These are phyloP conservation scores for Molossus molossus DNA, from an alignment of 2,797 vertebrate species.

Conservation along the genomic window DNA sequence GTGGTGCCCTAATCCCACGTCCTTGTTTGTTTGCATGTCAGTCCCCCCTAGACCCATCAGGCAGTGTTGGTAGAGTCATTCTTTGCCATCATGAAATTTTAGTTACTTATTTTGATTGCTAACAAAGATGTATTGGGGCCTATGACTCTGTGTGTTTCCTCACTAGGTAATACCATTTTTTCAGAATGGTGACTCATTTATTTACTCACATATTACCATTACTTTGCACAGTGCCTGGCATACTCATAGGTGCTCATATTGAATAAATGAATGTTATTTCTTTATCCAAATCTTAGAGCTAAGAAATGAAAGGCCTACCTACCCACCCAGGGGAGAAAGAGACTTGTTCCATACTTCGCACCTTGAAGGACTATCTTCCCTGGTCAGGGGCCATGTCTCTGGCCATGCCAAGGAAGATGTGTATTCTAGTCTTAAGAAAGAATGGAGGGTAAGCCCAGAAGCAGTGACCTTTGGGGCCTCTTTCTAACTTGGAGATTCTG, in stretches of 20 bases:
- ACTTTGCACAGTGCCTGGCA: background rate
- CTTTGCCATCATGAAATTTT: background rate
- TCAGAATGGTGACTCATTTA: background rate
- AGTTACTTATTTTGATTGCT: constrained; percentile 19
- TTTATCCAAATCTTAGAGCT: constrained; percentile 34
- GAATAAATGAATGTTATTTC: background rate
- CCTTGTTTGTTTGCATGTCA: background rate
- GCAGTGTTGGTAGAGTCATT: background rate
- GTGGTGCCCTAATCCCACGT: background rate
- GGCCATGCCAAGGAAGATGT: background rate
- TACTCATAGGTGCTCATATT: background rate
- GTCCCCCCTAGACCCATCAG: background rate
- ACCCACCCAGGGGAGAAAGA: background rate
- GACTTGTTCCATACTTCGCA: background rate
- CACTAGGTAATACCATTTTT: background rate
- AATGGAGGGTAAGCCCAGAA: background rate
- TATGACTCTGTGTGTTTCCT: background rate
- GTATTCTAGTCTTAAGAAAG: background rate
- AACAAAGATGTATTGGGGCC: background rate
- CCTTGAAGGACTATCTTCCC: background rate
- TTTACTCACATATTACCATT: background rate
- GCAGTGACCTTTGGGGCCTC: background rate
- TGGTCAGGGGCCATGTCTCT: background rate
- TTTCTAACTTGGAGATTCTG: constrained; percentile 28
- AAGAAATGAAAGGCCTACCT: background rate